Conservation (phyloP, 2,113 vertebrate genomes). For the Melanotaenia duboulayi region DNA sequence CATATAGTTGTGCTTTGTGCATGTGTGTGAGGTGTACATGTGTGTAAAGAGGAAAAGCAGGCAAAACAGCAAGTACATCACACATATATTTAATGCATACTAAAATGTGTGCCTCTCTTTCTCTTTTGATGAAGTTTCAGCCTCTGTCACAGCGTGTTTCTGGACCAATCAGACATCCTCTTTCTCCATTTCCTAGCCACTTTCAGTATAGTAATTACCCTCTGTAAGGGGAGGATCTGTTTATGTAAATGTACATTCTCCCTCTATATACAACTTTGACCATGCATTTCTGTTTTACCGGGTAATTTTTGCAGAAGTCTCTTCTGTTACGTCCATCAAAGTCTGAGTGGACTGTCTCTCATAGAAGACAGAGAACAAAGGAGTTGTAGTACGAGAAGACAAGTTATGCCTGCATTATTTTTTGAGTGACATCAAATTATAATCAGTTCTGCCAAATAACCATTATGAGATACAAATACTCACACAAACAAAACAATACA, state of each 20-base stretch:
- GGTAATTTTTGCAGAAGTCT: constrained; percentile 15
- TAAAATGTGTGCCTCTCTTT: constrained; percentile 44
- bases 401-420: constrained; percentile 47
- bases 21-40: constrained; percentile 21
- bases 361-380: constrained; percentile 37
- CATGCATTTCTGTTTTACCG: constrained; percentile 21
- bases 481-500: constrained; percentile 75
- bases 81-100: constrained; percentile 58
- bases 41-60: constrained; percentile 19
- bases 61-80: constrained; percentile 37
- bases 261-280: constrained; percentile 18
- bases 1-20: constrained; percentile 44
- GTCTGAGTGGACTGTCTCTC: constrained; percentile 17
- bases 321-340: constrained; percentile 5
- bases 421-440: constrained; percentile 60
- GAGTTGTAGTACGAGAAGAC: constrained; percentile 32
- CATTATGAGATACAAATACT: constrained; percentile 56
- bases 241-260: constrained; percentile 76
- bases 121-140: constrained; percentile 67
- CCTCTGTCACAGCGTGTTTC: constrained; percentile 58
- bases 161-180: constrained; percentile 62
- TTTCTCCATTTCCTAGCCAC: constrained; percentile 62
- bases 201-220: constrained; percentile 72
- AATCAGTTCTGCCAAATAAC: constrained; percentile 59
- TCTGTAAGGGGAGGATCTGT: constrained; percentile 69